Evolutionary conservation across 2,888 invertebrate genomes (phyloP), one percentile per base, ranked within the genome.

Genomic region (Thumatha senex): DNA sequence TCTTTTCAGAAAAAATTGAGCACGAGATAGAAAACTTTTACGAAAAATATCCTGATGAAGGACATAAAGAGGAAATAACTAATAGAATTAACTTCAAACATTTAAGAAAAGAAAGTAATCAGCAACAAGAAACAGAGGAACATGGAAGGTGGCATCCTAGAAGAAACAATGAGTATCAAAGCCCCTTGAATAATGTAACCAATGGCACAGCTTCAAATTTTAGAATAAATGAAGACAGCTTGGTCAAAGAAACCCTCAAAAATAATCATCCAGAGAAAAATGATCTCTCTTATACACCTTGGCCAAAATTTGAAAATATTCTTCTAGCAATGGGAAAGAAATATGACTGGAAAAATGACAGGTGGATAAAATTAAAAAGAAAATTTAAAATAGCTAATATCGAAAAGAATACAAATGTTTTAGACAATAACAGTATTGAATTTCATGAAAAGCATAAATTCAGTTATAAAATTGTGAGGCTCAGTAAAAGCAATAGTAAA

Each of bases 311-410:
- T 59, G 80, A 90, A 63, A 89, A 90, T 18, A 82, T 91, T 24
- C 66, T 91, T 51, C 60, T 82, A 64, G 80, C 77, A 40, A 84
- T 89, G 61, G 90, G 90, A 4, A 85, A 80, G 55, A 82, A 74
- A 66, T 91, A 91, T 51, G 90, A 91, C 54, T 90, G 90, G 90
- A 91, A 89, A 71, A 91, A 88, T 56, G 90, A 91, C 47, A 73
- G 88, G 56, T 91, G 91, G 91, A 83, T 90, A 49, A 91, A 91
- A 83, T 78, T 89, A 0, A 88, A 83, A 68, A 71, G 73, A 40
- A 88, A 87, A 78, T 50, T 69, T 15, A 79, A 77, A 51, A 58
- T 54, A 50, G 51, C 58, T 5, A 56, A 54, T 13, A 56, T 34
- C 36, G 40, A 56, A 14, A 61, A 58, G 39, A 56, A 48, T 30